phyloP scores from a whole-genome alignment of 2,797 vertebrate species.

The Takifugu rubripes region DNA sequence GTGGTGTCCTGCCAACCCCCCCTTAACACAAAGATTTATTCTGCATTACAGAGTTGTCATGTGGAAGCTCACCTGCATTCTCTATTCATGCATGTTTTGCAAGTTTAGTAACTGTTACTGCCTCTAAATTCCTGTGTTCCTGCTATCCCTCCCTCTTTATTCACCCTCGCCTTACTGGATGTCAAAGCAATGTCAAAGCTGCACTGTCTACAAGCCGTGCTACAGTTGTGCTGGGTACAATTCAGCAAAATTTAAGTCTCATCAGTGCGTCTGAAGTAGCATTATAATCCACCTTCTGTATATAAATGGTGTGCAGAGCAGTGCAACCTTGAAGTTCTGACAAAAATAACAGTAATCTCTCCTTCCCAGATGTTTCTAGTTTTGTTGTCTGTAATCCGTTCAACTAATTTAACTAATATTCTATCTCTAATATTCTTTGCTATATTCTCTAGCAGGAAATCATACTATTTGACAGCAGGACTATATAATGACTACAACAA shows the following conservation, averaged over 20 bases:
- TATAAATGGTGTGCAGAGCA: no score
- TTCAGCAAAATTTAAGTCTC: conserved; percentile 19
- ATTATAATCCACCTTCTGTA: conserved; percentile 1
- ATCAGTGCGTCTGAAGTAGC: conserved; percentile 16
- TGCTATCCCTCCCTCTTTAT: conserved; percentile 14
- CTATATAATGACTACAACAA: no score
- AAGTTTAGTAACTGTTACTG: conserved; percentile 3
- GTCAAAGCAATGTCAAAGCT: conserved; percentile 15
- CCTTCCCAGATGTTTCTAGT: no score
- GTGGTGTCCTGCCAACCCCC: no score
- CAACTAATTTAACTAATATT: no score
- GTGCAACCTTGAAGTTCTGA: no score
- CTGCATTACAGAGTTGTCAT: conserved; percentile 50
- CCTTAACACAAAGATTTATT: no score
- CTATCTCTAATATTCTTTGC: no score
- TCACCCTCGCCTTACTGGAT: neutral
- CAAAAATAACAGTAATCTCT: no score
- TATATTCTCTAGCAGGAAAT: no score
- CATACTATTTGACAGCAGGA: no score
- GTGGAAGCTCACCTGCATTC: neutral
- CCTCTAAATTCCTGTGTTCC: conserved; percentile 31
- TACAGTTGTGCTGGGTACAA: conserved; percentile 26
- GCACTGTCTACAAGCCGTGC: conserved; percentile 29
- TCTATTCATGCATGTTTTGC: neutral
- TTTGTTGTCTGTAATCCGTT: no score